Evolutionary conservation across 2,888 invertebrate species (phyloP), one percentile per base, ranked within the genome.

Genomic region (Rhaphigaster nebulosa): DNA sequence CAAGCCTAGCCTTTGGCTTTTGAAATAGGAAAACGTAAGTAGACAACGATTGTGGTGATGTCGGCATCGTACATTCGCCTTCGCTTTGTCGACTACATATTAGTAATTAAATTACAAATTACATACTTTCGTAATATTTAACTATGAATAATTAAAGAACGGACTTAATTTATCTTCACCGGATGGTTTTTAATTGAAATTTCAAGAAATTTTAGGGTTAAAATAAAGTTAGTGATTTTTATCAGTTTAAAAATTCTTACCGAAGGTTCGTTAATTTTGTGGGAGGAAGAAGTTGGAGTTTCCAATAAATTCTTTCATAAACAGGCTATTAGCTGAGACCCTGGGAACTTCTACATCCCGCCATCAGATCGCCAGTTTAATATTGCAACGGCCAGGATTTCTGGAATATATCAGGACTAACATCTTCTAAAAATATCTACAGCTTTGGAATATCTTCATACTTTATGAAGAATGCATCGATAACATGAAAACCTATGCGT

Each of bases 241-340:
- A 34, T 34, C 65, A 65, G 65, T 3, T 65, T 80, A 80, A 41
- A 45, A 80, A 80, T 80, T 80, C 80, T 41, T 13, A 41, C 26
- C 10, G 65, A 29, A 29, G 29, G 65, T 34, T 65, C 80, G 80
- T 80, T 80, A 80, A 80, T 80, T n/a, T 41, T 80, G 34, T 18
- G 38, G 41, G 26, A 45, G 41, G 80, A 80, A 80, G 80, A 41
- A 80, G 80, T 80, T 80, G 41, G 41, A 80, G 41, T 80, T 80
- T 41, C 80, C 80, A 80, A 80, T 80, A 80, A 80, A 80, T 41
- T 45, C 80, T 80, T 80, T 80, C 41, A 80, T 80, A 80, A 80
- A 80, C 41, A 80, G 80, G 80, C 80, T 41, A 80, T 80, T 80
- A 80, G 41, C 41, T 10, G 18, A 20, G 80, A 10, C 26, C 80